These are phyloP conservation scores for Xyliphius kryptos DNA, from an alignment of 2,113 vertebrate species.

Conservation along the genomic window DNA sequence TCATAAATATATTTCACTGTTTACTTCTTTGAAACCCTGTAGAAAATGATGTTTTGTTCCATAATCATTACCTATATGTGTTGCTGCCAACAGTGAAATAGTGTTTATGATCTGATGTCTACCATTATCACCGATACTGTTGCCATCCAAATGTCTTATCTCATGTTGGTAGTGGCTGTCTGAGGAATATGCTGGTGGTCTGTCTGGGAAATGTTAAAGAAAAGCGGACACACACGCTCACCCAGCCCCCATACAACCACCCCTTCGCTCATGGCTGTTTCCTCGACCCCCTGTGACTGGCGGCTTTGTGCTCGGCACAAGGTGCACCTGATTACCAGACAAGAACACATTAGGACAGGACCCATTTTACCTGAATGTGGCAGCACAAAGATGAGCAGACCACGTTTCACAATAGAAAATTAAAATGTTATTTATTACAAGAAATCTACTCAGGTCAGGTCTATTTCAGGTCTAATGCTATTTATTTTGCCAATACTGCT, in stretches of 20 bases:
- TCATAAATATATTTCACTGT: no score
- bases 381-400: no score
- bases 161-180: constrained; percentile 37
- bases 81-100: constrained; percentile 24
- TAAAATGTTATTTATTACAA: no score
- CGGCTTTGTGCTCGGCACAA: constrained; percentile 78
- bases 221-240: no score
- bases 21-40: no score
- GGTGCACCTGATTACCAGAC: constrained; percentile 78
- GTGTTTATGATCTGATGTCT: constrained; percentile 35
- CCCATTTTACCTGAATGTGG: constrained; percentile 75
- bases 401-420: no score
- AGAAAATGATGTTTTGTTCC: background rate
- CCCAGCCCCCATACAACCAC: constrained; percentile 22
- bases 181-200: constrained; percentile 35
- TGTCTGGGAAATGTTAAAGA: constrained; percentile 35
- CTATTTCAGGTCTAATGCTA: no score
- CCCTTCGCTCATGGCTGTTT: constrained; percentile 37
- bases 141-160: constrained; percentile 37
- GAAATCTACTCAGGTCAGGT: no score
- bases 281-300: constrained; percentile 57
- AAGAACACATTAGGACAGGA: constrained; percentile 75
- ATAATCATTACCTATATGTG: constrained; percentile 1
- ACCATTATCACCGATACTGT: constrained; percentile 33
- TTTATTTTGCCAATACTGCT: no score